These are phyloP conservation scores for Cataglyphis rosenhaueri DNA, from an alignment of 2,888 invertebrate species.

Conservation along the genomic window DNA sequence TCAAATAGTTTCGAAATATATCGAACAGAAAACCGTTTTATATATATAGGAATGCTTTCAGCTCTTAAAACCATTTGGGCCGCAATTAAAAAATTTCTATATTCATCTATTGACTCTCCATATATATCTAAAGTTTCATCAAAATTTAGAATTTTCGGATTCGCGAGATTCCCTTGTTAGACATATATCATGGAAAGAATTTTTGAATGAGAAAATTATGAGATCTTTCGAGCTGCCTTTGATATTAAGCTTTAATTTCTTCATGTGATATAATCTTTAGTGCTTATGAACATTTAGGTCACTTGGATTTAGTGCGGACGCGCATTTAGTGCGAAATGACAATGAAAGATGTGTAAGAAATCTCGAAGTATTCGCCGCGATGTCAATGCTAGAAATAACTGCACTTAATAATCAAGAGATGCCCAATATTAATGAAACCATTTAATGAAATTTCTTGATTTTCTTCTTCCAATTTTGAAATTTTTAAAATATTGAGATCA, in stretches of 20 bases:
- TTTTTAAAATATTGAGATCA: not conserved
- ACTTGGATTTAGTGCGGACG: not conserved
- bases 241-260: not conserved
- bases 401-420: not conserved
- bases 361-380: constrained; percentile 25
- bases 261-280: not conserved
- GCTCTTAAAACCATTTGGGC: too few species aligned
- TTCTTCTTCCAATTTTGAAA: not conserved
- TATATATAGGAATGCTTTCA: too few species aligned
- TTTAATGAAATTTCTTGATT: not conserved
- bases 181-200: not conserved
- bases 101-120: too few species aligned
- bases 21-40: too few species aligned
- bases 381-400: constrained; percentile 42
- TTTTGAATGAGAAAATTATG: not conserved
- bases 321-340: constrained; percentile 42
- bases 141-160: too few species aligned
- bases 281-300: constrained; percentile 58
- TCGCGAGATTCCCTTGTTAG: too few species aligned
- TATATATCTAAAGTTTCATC: too few species aligned
- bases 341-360: constrained; percentile 59
- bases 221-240: not conserved
- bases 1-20: too few species aligned
- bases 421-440: not conserved
- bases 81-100: too few species aligned